A percentile compares a stretch with the other conserved stretches of the same genome.
Conservation (phyloP, 2,888 invertebrate species). For the Archaeoteleia sp. region DNA sequence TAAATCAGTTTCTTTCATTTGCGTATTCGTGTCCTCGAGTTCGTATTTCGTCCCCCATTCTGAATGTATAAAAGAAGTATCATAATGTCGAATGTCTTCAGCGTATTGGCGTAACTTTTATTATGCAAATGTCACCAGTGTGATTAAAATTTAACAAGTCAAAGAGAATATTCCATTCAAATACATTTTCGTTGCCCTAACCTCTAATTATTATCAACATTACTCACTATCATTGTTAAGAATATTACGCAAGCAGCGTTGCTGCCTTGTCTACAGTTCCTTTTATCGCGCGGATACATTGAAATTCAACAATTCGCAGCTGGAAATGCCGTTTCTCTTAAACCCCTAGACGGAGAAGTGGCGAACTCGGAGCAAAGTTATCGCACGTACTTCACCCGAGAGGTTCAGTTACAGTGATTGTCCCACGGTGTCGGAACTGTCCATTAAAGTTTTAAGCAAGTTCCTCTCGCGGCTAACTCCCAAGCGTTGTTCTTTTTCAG, state of each 20-base stretch:
- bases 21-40: too few relatives aligned
- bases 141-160: slow-evolving; percentile 42
- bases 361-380: slow-evolving; percentile 52
- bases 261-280: slow-evolving; percentile 33
- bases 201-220: slow-evolving; percentile 49
- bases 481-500: slow-evolving; percentile 50
- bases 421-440: slow-evolving; percentile 62
- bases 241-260: slow-evolving; percentile 46
- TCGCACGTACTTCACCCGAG: slow-evolving; percentile 56
- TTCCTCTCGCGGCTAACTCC: slow-evolving; percentile 58
- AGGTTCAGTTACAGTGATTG: slow-evolving; percentile 58
- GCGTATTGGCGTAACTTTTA: slow-evolving; percentile 31
- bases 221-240: slow-evolving; percentile 46
- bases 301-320: slow-evolving; percentile 53
- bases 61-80: slow-evolving; percentile 29
- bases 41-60: slow-evolving; percentile 12
- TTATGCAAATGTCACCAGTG: slow-evolving; percentile 45
- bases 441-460: slow-evolving; percentile 67
- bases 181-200: slow-evolving; percentile 27
- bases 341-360: slow-evolving; percentile 40
- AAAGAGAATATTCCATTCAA: slow-evolving; percentile 38
- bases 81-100: slow-evolving; percentile 28
- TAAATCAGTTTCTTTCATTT: too few relatives aligned
- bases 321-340: slow-evolving; percentile 49
- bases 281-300: slow-evolving; percentile 49